Percentiles rank a stretch among this genome's conserved stretches.
Evolutionary conservation across 2,113 vertebrate genomes (phyloP).

Genomic region (Microtus montanus): DNA sequence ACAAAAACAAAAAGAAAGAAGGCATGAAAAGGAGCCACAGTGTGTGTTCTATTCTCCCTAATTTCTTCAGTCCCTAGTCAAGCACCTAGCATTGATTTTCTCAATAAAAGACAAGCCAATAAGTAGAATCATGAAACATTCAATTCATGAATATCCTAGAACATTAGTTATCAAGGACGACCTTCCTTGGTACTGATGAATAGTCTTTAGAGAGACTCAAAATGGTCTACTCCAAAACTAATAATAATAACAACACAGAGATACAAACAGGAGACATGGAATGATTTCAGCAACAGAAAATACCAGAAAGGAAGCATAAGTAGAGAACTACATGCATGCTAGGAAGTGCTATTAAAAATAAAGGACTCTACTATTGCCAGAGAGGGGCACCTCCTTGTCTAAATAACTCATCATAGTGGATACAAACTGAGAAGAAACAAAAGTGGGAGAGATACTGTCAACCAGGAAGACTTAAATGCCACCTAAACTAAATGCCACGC

Average conservation of each 20-base stretch:
- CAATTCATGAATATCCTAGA: neutral
- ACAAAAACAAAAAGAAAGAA: neutral
- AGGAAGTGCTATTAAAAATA: constrained; percentile 28
- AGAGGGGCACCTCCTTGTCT: neutral
- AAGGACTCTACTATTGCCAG: neutral
- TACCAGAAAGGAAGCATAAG: neutral
- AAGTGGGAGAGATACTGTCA: neutral
- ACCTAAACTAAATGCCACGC: neutral
- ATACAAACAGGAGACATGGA: neutral
- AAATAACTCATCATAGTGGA: neutral
- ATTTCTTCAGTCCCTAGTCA: neutral
- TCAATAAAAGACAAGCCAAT: neutral
- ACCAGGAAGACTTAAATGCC: neutral
- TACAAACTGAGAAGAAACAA: constrained; percentile 8
- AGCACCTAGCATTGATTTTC: neutral
- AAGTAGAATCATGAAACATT: neutral
- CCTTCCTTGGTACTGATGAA: neutral
- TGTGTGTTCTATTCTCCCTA: neutral
- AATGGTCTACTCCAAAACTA: neutral
- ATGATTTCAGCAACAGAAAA: neutral
- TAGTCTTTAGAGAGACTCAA: neutral
- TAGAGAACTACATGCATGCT: neutral
- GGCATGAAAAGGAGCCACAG: neutral
- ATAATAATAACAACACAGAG: constrained; percentile 15
- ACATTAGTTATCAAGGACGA: neutral